These are phyloP conservation scores for Thecophora atra DNA, from an alignment of 2,888 invertebrate genomes.

Conservation along the genomic window DNA sequence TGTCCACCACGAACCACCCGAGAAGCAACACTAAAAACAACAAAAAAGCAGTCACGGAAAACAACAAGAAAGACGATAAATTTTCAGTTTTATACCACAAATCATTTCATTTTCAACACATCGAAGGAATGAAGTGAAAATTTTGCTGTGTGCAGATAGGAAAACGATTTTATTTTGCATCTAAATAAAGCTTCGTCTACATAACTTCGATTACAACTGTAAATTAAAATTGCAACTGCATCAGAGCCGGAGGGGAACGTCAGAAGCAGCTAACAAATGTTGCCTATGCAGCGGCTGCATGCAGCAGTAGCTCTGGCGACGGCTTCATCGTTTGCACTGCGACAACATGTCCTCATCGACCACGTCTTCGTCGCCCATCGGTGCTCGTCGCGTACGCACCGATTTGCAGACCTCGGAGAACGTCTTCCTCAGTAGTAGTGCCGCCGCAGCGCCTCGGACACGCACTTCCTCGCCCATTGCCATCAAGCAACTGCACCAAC, in stretches of 20 bases:
- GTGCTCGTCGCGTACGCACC: slow-evolving; percentile 64
- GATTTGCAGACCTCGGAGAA: slow-evolving; percentile 65
- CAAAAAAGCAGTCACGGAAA: not conserved
- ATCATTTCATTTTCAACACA: slow-evolving; percentile 10
- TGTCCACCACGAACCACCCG: slow-evolving; percentile 12
- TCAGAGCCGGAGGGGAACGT: not conserved
- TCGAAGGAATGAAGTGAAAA: not conserved
- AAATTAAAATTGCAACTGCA: not conserved
- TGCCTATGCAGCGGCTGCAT: slow-evolving; percentile 1
- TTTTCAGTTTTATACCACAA: slow-evolving; percentile 18
- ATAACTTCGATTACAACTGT: not conserved
- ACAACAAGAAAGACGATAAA: not conserved
- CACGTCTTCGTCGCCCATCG: slow-evolving; percentile 53
- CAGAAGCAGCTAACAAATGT: not conserved
- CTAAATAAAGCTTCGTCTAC: too few relatives aligned
- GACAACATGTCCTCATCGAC: slow-evolving; percentile 26
- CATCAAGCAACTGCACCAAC: slow-evolving; percentile 47
- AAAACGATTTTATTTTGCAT: not conserved
- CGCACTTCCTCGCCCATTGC: slow-evolving; percentile 51
- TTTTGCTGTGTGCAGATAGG: not conserved
- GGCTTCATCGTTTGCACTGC: slow-evolving; percentile 4
- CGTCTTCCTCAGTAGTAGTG: slow-evolving; percentile 52
- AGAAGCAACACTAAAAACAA: slow-evolving; percentile 1
- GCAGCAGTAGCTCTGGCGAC: slow-evolving; percentile 12
- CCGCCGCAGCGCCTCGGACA: slow-evolving; percentile 46